phyloP scores from a whole-genome alignment of 64 coral and sea anemone species.

The Platygyra sinensis region DNA sequence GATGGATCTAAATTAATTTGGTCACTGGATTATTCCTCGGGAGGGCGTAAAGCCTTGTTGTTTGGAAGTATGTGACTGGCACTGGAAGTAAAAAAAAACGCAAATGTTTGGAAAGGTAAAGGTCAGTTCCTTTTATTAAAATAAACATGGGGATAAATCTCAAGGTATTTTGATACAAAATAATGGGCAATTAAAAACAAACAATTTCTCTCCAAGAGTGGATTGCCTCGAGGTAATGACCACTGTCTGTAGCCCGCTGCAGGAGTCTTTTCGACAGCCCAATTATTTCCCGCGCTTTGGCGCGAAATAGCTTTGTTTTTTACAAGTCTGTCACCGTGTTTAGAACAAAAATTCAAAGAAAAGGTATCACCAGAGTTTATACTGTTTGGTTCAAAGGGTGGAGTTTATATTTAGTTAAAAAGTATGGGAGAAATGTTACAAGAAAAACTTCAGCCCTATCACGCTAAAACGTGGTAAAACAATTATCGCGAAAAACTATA shows the following conservation, averaged over 20 bases:
- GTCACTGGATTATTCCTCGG: not conserved
- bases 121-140: not conserved
- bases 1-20: not conserved
- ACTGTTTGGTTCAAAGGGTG: not conserved
- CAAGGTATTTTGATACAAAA: not conserved
- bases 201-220: not conserved
- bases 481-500: not conserved
- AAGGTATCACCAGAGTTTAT: not conserved
- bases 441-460: not conserved
- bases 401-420: not conserved
- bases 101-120: not conserved
- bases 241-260: no score
- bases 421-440: not conserved
- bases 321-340: not conserved
- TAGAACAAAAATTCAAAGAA: not conserved
- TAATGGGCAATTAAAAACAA: not conserved
- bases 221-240: not conserved
- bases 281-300: not conserved
- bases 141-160: not conserved
- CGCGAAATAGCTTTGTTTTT: not conserved
- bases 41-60: no score
- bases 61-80: no score
- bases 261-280: no score
- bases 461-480: not conserved
- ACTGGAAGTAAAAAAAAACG: no score